Percentiles rank a stretch among this genome's conserved stretches.
Evolutionary conservation across 2,113 vertebrate genomes (phyloP).

Genomic region (Pollachius pollachius): DNA sequence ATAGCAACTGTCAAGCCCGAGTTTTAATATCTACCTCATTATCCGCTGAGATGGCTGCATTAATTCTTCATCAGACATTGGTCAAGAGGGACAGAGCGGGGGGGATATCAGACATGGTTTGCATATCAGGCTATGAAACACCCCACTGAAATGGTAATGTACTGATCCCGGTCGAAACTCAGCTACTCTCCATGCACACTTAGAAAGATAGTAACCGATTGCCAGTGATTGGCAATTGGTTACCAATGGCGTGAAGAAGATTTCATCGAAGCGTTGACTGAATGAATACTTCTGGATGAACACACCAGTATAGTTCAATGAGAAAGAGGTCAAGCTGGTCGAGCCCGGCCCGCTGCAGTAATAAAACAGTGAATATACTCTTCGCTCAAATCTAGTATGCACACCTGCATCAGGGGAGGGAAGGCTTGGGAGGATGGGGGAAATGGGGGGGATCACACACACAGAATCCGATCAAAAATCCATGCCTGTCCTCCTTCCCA

Average conservation of each 20-base stretch:
- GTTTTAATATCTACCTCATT: slow-evolving; percentile 9
- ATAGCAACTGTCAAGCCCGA: slow-evolving; percentile 17
- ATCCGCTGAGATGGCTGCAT: background rate
- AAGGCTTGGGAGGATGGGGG: background rate
- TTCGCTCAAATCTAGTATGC: slow-evolving; percentile 26
- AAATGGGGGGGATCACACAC: slow-evolving; percentile 25
- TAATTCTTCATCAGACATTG: background rate
- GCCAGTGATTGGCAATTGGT: too few species aligned
- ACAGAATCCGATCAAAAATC: slow-evolving; percentile 47
- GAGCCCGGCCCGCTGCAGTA: slow-evolving; percentile 14
- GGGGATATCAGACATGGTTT: background rate
- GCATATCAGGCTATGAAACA: background rate
- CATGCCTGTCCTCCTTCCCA: slow-evolving; percentile 39
- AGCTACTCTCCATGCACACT: too few species aligned
- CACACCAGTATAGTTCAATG: too few species aligned
- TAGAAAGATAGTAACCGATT: too few species aligned
- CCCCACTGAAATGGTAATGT: too few species aligned
- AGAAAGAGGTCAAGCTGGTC: too few species aligned
- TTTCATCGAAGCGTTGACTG: too few species aligned
- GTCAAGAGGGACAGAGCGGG: background rate
- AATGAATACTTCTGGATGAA: too few species aligned
- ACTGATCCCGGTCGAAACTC: too few species aligned
- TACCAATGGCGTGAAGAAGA: too few species aligned
- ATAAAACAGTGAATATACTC: slow-evolving; percentile 13
- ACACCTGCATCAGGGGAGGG: slow-evolving; percentile 34